These are phyloP conservation scores for Cheilosia impressa DNA, from an alignment of 2,888 invertebrate genomes.

Conservation along the genomic window DNA sequence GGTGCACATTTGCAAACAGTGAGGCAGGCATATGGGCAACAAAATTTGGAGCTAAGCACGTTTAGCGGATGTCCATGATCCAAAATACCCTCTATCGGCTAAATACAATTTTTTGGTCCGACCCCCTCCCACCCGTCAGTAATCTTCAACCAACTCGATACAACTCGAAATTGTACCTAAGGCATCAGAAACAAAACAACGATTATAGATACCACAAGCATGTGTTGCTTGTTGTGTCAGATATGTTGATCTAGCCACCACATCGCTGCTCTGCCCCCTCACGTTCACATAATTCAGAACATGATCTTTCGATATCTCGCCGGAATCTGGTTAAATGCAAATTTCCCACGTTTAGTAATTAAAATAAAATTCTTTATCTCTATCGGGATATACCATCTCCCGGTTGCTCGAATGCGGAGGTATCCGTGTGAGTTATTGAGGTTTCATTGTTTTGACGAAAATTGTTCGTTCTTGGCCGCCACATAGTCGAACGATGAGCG, in stretches of 20 bases:
- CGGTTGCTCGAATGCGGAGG: slow-evolving; percentile 11
- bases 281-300: slow-evolving; percentile 67
- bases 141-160: slow-evolving; percentile 9
- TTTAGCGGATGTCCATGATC: too few relatives aligned
- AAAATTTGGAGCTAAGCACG: too few relatives aligned
- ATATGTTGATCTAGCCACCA: slow-evolving; percentile 58
- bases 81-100: too few relatives aligned
- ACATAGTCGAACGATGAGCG: neutral
- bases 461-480: slow-evolving; percentile 4
- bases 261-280: neutral
- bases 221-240: slow-evolving; percentile 41
- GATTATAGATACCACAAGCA: neutral
- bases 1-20: too few relatives aligned
- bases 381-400: slow-evolving; percentile 46
- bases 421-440: slow-evolving; percentile 65
- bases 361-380: slow-evolving; percentile 62
- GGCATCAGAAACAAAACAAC: slow-evolving; percentile 4
- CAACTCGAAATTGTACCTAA: neutral
- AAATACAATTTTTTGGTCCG: too few relatives aligned
- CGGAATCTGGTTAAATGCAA: slow-evolving; percentile 72
- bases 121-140: neutral
- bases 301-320: slow-evolving; percentile 64
- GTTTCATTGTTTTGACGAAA: slow-evolving; percentile 66
- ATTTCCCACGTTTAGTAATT: slow-evolving; percentile 74
- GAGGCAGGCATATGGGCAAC: too few relatives aligned